Evolutionary conservation across 2,888 invertebrate genomes (phyloP).

Genomic region (Synergus laeviventris): DNA sequence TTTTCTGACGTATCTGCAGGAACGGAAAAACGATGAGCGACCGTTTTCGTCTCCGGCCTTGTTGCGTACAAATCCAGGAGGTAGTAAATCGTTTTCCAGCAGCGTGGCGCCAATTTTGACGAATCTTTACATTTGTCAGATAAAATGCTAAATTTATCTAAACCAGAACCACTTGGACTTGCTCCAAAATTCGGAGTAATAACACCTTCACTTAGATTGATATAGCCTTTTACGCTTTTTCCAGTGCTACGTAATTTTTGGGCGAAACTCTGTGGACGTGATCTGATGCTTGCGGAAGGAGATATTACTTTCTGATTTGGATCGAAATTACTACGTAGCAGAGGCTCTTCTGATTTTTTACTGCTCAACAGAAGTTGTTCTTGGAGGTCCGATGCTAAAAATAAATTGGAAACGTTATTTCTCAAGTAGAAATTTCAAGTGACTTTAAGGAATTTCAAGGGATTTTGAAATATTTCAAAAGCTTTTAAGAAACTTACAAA

Average conservation of each 20-base stretch:
- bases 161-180: slow-evolving; percentile 80
- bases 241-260: slow-evolving; percentile 91
- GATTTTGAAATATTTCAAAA: not conserved
- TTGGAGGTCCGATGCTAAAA: slow-evolving; percentile 81
- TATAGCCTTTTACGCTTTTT: slow-evolving; percentile 90
- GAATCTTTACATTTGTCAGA: slow-evolving; percentile 77
- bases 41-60: slow-evolving; percentile 96
- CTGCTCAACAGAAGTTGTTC: slow-evolving; percentile 78
- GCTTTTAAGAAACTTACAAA: not conserved
- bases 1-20: slow-evolving; percentile 84
- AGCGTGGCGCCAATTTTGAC: slow-evolving; percentile 82
- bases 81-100: slow-evolving; percentile 96
- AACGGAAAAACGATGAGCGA: slow-evolving; percentile 87
- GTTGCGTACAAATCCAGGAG: slow-evolving; percentile 94
- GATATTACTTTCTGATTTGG: slow-evolving; percentile 75
- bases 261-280: slow-evolving; percentile 90
- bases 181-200: slow-evolving; percentile 83
- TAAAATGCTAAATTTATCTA: slow-evolving; percentile 77
- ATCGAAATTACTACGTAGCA: slow-evolving; percentile 64
- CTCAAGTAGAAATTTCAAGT: not conserved
- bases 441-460: not conserved
- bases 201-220: slow-evolving; percentile 87
- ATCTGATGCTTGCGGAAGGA: slow-evolving; percentile 79
- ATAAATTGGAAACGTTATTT: slow-evolving; percentile 31
- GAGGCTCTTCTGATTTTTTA: slow-evolving; percentile 68